phyloP scores from a whole-genome alignment of 2,113 vertebrate genomes.

The Ondatra zibethicus region DNA sequence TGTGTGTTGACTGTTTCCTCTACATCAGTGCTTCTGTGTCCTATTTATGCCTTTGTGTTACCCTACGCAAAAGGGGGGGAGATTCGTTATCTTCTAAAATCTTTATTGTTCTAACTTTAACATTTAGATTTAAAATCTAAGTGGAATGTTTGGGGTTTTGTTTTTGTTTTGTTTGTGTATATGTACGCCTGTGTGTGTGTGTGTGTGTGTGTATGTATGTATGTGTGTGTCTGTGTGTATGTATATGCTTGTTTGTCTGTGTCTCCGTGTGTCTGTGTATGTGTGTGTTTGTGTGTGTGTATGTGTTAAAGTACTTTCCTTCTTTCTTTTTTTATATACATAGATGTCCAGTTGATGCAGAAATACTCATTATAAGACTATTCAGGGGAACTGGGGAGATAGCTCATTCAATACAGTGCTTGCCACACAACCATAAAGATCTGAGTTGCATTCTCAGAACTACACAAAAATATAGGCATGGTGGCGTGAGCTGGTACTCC shows the following conservation, averaged over 20 bases:
- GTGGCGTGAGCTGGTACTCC: background rate
- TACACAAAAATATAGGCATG: background rate
- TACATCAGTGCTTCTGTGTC: background rate
- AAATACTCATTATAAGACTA: background rate
- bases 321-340: background rate
- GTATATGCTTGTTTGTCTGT: background rate
- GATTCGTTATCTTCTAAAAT: background rate
- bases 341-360: background rate
- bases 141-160: background rate
- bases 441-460: background rate
- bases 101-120: background rate
- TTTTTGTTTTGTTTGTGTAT: background rate
- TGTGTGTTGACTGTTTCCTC: background rate
- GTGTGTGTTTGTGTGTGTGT: background rate
- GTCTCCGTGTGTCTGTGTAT: too few relatives aligned
- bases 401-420: too few relatives aligned
- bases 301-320: background rate
- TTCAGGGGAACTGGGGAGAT: background rate
- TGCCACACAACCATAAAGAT: background rate
- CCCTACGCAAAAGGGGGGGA: background rate
- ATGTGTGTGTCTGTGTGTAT: background rate
- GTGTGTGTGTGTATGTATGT: background rate
- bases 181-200: background rate
- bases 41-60: background rate
- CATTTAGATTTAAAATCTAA: background rate